Conservation (phyloP, 2,113 vertebrate species). For the Ciconia stormi region DNA sequence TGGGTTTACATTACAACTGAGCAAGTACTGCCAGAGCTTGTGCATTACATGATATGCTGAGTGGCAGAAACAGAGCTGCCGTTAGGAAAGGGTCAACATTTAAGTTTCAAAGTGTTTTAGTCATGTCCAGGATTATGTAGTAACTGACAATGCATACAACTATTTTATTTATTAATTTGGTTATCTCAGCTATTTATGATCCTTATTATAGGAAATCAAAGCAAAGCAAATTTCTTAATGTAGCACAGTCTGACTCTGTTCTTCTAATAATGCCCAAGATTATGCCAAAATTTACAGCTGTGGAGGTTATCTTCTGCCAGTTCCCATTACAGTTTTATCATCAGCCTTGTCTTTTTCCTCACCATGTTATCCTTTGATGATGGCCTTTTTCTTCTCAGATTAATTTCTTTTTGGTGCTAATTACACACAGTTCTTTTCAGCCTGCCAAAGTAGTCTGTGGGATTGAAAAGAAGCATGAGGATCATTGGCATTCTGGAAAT, state of each 20-base stretch:
- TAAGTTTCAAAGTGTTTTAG: not conserved
- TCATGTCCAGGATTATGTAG: not conserved
- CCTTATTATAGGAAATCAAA: not conserved
- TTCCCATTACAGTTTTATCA: not conserved
- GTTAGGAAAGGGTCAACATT: not conserved
- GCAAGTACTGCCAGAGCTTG: not conserved
- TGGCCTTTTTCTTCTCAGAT: slow-evolving; percentile 14
- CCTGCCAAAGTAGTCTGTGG: not conserved
- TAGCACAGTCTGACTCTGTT: not conserved
- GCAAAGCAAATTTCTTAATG: not conserved
- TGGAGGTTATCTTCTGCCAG: not conserved
- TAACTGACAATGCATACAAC: not conserved
- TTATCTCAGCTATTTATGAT: not conserved
- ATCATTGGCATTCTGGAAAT: not conserved
- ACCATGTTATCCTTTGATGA: not conserved
- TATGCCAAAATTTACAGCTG: slow-evolving; percentile 29
- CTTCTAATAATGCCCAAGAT: not conserved
- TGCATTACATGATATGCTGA: not conserved
- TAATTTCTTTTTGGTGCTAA: not conserved
- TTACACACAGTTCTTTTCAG: not conserved
- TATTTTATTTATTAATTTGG: not conserved
- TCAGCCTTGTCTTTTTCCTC: not conserved
- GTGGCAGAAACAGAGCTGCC: not conserved
- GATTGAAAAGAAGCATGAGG: not conserved
- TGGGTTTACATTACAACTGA: not conserved